Percentiles rank a stretch among this genome's conserved stretches.
These are phyloP conservation scores for Vicugna pacos DNA, from an alignment of 2,113 vertebrate genomes.

Conservation along the genomic window DNA sequence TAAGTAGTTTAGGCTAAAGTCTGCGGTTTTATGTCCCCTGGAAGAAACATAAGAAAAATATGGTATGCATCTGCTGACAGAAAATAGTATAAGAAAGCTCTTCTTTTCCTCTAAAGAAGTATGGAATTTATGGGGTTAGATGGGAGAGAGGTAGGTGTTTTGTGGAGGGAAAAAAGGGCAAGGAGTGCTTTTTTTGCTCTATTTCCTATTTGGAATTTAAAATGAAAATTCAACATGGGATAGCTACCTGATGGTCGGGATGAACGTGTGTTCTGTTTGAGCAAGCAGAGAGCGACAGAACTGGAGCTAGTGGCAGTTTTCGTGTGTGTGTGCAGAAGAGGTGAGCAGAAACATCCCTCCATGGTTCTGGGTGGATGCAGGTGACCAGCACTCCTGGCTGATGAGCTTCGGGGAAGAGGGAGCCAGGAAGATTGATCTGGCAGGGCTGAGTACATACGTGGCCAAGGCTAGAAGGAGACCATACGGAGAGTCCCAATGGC, in stretches of 20 bases:
- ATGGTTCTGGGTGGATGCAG: not conserved
- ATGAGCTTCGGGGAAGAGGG: not conserved
- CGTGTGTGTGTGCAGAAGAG: not conserved
- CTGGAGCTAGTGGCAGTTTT: not conserved
- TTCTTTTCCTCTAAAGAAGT: not conserved
- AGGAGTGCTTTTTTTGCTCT: not conserved
- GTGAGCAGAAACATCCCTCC: not conserved
- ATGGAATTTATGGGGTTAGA: not conserved
- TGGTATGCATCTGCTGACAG: not conserved
- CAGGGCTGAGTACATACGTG: not conserved
- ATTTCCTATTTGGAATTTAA: not conserved
- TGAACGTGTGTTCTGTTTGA: not conserved
- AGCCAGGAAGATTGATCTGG: not conserved
- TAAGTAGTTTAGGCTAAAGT: not conserved
- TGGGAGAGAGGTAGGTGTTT: not conserved
- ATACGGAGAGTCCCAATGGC: not conserved
- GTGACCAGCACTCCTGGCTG: not conserved
- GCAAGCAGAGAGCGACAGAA: not conserved
- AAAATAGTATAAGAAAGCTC: not conserved
- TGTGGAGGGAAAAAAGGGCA: not conserved
- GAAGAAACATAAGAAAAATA: not conserved
- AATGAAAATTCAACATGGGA: not conserved
- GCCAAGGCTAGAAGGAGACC: not conserved
- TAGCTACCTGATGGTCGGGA: not conserved
- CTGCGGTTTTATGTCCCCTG: not conserved